Base-by-base conservation (phyloP, 2,888 invertebrate genomes). In the Rapana venosa region DNA sequence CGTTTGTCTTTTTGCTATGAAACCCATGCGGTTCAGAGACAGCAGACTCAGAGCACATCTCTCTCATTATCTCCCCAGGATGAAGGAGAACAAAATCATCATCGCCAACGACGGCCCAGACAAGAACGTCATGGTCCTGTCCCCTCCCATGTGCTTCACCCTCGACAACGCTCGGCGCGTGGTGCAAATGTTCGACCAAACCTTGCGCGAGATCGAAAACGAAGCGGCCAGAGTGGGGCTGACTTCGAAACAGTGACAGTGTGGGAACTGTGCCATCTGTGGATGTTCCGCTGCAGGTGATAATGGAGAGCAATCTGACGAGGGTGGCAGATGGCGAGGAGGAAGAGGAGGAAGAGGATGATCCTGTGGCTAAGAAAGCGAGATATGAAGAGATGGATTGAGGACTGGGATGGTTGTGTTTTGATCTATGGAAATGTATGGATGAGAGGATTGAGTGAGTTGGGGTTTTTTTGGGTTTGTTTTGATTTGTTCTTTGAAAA, bases 71-170 rank as follows among this genome's bases (percentile, higher is more conserved):
- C 47, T 47, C 26, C 74, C 17, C 90, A 94, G 94, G 87, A 90
- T 95, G 90, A 95, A 95, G 90, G 94, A 94, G 87, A 92, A 93
- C 87, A 94, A 93, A 89, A 94, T 95, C 36, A 92, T 95, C 83
- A 92, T 94, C 17, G 92, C 93, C 22, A 93, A 94, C 91, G 94
- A 94, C 22, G 95, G 95, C 26, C 93, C 93, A 84, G 94, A 95
- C 70, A 94, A 94, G 90, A 95, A 95, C 91, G 93, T 95, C 20
- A 92, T 95, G 85, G 90, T 92, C 32, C 88, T 95, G 81, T 91
- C 91, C 11, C 95, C 95, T 26, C 95, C 95, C 0, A 92, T 95
- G 93, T 95, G 95, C 92, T 95, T 95, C 90, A 95, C 94, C 11
- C 93, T 93, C 90, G 95, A 95, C 87, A 95, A 95, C 90, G 95